These are phyloP conservation scores for Haplochromis vanheusdeni DNA, from an alignment of 2,113 vertebrate species.

Conservation along the genomic window DNA sequence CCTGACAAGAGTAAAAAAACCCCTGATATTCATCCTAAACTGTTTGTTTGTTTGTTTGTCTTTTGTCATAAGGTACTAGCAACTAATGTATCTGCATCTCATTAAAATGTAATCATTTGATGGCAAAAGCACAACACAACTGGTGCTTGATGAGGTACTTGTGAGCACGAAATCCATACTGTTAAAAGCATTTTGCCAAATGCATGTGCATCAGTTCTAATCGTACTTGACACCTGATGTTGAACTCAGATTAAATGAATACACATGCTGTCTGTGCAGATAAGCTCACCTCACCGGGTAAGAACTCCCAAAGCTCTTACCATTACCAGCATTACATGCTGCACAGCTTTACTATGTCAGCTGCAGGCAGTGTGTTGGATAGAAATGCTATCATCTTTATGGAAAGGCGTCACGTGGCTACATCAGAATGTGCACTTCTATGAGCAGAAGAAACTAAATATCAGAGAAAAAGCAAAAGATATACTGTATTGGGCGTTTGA, in stretches of 20 bases:
- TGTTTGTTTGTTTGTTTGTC: background rate
- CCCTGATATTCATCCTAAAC: background rate
- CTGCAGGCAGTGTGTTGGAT: background rate
- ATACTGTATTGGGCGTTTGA: background rate
- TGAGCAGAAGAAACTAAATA: background rate
- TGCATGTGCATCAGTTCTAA: background rate
- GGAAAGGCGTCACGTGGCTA: background rate
- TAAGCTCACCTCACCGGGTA: slow-evolving; percentile 42
- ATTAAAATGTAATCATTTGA: background rate
- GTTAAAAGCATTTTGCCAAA: background rate
- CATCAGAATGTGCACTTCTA: background rate
- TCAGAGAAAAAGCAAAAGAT: background rate
- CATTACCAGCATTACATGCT: slow-evolving; percentile 16
- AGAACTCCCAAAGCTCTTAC: slow-evolving; percentile 38
- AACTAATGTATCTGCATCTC: background rate
- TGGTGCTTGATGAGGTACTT: background rate
- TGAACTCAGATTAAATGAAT: slow-evolving; percentile 50
- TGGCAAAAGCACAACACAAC: background rate
- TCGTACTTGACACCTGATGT: slow-evolving; percentile 43
- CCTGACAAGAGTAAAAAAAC: slow-evolving; percentile 2
- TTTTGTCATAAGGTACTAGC: background rate
- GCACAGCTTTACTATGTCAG: slow-evolving; percentile 15
- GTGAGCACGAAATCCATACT: background rate
- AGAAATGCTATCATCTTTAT: background rate
- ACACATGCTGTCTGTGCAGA: slow-evolving; percentile 37